Percentiles rank a stretch among this genome's conserved stretches.
Conservation (phyloP, 2,888 invertebrate species). For the Heliconius ethilla region DNA sequence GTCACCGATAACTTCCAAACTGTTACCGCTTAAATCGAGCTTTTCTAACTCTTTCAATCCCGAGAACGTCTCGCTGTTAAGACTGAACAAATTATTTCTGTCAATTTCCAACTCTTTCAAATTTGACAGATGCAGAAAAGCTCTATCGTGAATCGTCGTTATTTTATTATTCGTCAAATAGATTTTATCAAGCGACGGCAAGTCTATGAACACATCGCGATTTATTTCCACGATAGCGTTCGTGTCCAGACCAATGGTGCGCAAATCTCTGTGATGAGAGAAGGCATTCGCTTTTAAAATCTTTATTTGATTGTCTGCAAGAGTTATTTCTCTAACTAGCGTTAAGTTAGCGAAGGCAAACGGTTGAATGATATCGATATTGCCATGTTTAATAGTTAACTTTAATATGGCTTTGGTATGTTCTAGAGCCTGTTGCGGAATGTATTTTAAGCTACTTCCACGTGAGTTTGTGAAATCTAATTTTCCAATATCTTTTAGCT, state of each 20-base stretch:
- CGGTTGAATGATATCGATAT: slow-evolving; percentile 84
- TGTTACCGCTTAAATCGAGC: slow-evolving; percentile 87
- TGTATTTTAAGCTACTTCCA: slow-evolving; percentile 83
- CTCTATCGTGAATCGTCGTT: slow-evolving; percentile 90
- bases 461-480: too few species aligned
- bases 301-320: slow-evolving; percentile 86
- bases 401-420: slow-evolving; percentile 79
- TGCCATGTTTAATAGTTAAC: slow-evolving; percentile 86
- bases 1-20: slow-evolving; percentile 88
- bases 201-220: slow-evolving; percentile 86
- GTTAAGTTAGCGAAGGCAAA: slow-evolving; percentile 88
- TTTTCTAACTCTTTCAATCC: slow-evolving; percentile 86
- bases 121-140: slow-evolving; percentile 86
- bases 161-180: slow-evolving; percentile 92
- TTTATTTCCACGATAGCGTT: slow-evolving; percentile 88
- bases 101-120: slow-evolving; percentile 90
- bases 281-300: slow-evolving; percentile 85
- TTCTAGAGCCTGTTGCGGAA: slow-evolving; percentile 85
- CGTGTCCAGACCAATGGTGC: slow-evolving; percentile 85
- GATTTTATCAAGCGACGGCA: slow-evolving; percentile 86
- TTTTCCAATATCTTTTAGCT: slow-evolving; percentile 83
- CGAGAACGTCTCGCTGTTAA: slow-evolving; percentile 88
- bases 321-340: slow-evolving; percentile 83
- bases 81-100: slow-evolving; percentile 85
- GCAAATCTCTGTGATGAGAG: slow-evolving; percentile 84